These are phyloP conservation scores for Microchirus variegatus DNA, from an alignment of 2,797 vertebrate species.

Conservation along the genomic window DNA sequence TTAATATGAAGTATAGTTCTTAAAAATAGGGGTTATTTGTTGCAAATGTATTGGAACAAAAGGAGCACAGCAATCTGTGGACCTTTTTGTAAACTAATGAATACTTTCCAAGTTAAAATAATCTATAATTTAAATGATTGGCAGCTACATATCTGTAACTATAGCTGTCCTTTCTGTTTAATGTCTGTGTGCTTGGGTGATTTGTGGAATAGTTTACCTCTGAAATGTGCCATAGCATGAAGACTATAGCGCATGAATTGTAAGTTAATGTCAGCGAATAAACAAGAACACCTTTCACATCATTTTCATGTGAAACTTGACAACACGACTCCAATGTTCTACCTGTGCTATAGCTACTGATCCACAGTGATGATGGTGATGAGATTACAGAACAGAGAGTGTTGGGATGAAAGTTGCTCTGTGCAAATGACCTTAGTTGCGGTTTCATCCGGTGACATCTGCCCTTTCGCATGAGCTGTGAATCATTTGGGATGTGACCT, in stretches of 20 bases:
- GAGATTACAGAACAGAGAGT: slow-evolving; percentile 34
- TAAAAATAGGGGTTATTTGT: too few relatives aligned
- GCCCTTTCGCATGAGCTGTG: slow-evolving; percentile 63
- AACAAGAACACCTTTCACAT: slow-evolving; percentile 4
- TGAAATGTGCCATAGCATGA: neutral
- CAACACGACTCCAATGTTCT: slow-evolving; percentile 15
- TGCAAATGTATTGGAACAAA: too few relatives aligned
- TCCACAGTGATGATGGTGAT: slow-evolving; percentile 11
- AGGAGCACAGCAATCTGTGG: too few relatives aligned
- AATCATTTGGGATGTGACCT: slow-evolving; percentile 68
- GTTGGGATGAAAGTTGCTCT: slow-evolving; percentile 39
- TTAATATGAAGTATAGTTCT: too few relatives aligned
- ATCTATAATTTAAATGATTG: too few relatives aligned
- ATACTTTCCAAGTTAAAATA: too few relatives aligned
- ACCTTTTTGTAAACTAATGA: too few relatives aligned
- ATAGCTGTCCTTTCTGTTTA: too few relatives aligned
- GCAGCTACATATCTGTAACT: too few relatives aligned
- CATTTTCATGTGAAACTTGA: neutral
- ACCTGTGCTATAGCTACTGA: neutral
- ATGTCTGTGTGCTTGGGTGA: too few relatives aligned
- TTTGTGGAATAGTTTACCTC: neutral
- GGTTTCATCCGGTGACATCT: slow-evolving; percentile 59
- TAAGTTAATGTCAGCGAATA: neutral
- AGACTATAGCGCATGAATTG: too few relatives aligned
- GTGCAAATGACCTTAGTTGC: slow-evolving; percentile 55